Percentiles rank a stretch among this genome's conserved stretches.
Conservation (phyloP, 2,888 invertebrate genomes). For the Mimumesa dahlbomi region DNA sequence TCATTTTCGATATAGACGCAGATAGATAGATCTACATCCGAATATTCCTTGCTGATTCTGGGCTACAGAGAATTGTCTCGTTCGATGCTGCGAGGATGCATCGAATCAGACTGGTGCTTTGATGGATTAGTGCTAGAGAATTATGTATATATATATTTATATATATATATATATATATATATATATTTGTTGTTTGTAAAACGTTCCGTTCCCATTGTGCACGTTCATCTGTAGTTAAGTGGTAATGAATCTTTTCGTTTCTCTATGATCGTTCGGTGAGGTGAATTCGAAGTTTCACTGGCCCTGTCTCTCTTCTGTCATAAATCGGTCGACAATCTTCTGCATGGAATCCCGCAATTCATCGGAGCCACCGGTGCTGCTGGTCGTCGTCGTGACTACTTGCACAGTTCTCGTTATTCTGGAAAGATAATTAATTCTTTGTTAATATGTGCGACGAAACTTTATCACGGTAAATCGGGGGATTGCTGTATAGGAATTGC, state of each 20-base stretch:
- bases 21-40: constrained; percentile 14
- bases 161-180: no score
- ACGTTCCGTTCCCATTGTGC: neutral
- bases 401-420: constrained; percentile 82
- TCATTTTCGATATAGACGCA: constrained; percentile 17
- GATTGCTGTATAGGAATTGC: neutral
- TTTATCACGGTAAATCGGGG: neutral
- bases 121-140: constrained; percentile 28
- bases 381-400: constrained; percentile 79
- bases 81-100: constrained; percentile 55
- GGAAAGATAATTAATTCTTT: constrained; percentile 35
- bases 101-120: constrained; percentile 16
- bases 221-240: constrained; percentile 10
- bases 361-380: constrained; percentile 69
- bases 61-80: constrained; percentile 10
- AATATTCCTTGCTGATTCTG: neutral
- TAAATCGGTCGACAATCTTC: constrained; percentile 82
- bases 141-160: no score
- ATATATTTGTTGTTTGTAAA: no score
- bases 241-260: constrained; percentile 6
- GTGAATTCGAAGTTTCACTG: constrained; percentile 64
- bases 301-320: constrained; percentile 81
- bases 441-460: neutral
- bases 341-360: constrained; percentile 82
- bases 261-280: constrained; percentile 12